phyloP scores from a whole-genome alignment of 2,888 invertebrate genomes.

The Strigamia crassipes region DNA sequence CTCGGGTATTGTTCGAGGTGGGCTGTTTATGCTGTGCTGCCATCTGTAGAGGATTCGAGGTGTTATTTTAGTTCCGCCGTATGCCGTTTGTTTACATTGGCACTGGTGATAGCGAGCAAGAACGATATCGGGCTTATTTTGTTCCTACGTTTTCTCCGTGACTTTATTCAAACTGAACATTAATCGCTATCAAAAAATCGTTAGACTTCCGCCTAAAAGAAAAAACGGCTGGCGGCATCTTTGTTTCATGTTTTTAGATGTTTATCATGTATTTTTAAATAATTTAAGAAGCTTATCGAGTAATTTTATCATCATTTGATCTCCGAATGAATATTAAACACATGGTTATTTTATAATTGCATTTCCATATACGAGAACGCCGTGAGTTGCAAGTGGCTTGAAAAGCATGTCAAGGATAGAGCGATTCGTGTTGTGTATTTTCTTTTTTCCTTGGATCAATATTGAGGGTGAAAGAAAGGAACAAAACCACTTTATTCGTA shows the following conservation, averaged over 20 bases:
- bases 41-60: background rate
- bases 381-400: background rate
- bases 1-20: background rate
- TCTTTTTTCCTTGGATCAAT: background rate
- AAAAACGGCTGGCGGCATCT: background rate
- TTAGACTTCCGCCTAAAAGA: background rate
- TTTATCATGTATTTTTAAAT: background rate
- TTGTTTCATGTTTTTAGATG: background rate
- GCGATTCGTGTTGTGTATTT: background rate
- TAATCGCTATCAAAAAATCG: background rate
- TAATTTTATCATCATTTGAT: background rate
- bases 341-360: background rate
- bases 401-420: slow-evolving; percentile 14
- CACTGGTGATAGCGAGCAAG: background rate
- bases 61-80: background rate
- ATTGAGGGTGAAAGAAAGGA: background rate
- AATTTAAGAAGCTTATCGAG: background rate
- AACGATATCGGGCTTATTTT: background rate
- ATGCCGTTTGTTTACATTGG: background rate
- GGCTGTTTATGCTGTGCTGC: slow-evolving; percentile 1
- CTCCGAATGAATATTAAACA: background rate
- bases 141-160: background rate
- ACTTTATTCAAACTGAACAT: background rate
- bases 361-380: no score
- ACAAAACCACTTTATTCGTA: slow-evolving; percentile 1